Percentiles rank a stretch among this genome's conserved stretches.
Evolutionary conservation across 1,140 invertebrate species (phyloP).

Genomic region (Physella acuta): DNA sequence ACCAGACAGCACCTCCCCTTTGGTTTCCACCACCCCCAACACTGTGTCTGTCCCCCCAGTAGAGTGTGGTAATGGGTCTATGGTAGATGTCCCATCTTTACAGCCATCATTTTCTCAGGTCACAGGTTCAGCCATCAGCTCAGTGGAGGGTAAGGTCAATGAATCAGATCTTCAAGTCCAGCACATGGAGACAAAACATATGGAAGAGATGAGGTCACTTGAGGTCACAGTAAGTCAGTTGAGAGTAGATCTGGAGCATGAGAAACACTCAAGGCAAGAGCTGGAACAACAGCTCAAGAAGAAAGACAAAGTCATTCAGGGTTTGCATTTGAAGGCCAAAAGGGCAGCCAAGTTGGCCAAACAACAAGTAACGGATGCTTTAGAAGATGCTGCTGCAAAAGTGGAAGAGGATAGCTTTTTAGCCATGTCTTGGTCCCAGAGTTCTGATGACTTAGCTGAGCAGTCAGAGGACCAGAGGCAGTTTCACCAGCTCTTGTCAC

Average conservation of each 20-base stretch:
- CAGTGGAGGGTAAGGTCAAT: too few relatives aligned
- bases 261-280: constrained; percentile 13
- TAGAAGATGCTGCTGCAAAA: neutral
- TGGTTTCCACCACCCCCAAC: constrained; percentile 8
- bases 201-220: neutral
- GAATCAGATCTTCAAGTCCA: too few relatives aligned
- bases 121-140: neutral
- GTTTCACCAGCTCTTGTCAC: constrained; percentile 20
- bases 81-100: constrained; percentile 3
- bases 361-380: neutral
- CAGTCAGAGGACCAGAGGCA: neutral
- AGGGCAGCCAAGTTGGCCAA: constrained; percentile 18
- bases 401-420: constrained; percentile 20
- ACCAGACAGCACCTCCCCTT: neutral
- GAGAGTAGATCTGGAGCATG: neutral
- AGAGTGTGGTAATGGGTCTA: neutral
- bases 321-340: constrained; percentile 26
- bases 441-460: neutral
- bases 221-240: constrained; percentile 3
- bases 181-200: too few relatives aligned
- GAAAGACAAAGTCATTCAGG: constrained; percentile 31
- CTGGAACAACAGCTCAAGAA: constrained; percentile 28
- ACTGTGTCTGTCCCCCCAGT: neutral
- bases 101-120: constrained; percentile 20
- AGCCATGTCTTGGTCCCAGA: constrained; percentile 11